A percentile compares a stretch with the other conserved stretches of the same genome.
Evolutionary conservation across 1,140 invertebrate genomes (phyloP).

Genomic region (Panulirus ornatus): DNA sequence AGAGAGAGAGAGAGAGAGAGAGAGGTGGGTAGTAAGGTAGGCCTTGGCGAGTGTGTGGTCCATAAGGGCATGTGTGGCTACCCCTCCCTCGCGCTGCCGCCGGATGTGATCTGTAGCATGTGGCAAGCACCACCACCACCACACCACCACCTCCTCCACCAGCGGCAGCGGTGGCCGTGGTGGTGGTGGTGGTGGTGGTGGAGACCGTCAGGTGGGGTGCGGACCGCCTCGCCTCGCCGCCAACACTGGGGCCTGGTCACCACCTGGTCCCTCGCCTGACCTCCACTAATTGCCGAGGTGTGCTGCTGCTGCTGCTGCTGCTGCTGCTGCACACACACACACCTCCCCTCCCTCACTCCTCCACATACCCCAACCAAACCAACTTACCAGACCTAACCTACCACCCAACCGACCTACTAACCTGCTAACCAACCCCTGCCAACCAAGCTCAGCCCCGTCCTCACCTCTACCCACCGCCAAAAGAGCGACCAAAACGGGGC

Average conservation of each 20-base stretch:
- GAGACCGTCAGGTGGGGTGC: conserved; percentile 38
- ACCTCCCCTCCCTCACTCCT: too few relatives aligned
- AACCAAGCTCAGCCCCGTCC: neutral
- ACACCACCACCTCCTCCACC: too few relatives aligned
- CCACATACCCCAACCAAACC: too few relatives aligned
- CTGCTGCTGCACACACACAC: neutral
- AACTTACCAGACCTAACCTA: too few relatives aligned
- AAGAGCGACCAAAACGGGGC: too few relatives aligned
- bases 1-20: conserved; percentile 33
- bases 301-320: neutral
- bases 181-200: neutral
- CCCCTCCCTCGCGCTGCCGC: too few relatives aligned
- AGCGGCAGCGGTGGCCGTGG: neutral
- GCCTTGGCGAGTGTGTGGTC: conserved; percentile 21
- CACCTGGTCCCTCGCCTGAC: conserved; percentile 41
- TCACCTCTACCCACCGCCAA: neutral
- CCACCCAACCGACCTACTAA: too few relatives aligned
- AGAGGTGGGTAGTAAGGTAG: neutral
- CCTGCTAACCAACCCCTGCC: too few relatives aligned
- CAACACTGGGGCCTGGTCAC: conserved; percentile 43
- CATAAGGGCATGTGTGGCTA: neutral
- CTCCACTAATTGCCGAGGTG: conserved; percentile 48
- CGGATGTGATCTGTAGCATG: conserved; percentile 26
- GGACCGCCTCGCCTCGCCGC: conserved; percentile 25
- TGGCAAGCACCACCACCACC: conserved; percentile 10